Base-by-base conservation (phyloP, 1,140 invertebrate genomes). In the Drosophila miranda region DNA sequence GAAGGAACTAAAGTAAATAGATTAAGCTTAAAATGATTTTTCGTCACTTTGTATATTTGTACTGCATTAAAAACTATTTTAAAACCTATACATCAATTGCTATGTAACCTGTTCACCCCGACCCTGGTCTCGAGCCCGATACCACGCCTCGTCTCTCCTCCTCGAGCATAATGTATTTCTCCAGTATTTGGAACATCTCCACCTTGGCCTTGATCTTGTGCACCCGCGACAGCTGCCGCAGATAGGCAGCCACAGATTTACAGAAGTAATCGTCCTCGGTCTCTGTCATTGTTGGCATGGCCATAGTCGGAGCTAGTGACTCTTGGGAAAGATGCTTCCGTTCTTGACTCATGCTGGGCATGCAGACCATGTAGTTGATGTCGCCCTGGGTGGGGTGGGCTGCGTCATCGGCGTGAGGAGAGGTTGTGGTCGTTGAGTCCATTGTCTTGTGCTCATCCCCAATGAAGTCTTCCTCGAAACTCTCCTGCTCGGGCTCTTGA, bases 161-260 rank as follows among this genome's bases (percentile, higher is more conserved):
- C 34, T 90, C 89, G 2, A 90, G 44, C 45, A 87, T 61, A 58
- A 90, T 90, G 59, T 87, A 90, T 53, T 90, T 90, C 46, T 90
- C 89, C 21, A 90, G 52, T 46, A 90, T 88, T 52, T 90, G 89
- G 57, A 84, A 90, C 79, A 90, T 89, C 55, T 90, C 89, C 23
- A 90, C 88, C 64, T 90, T 87, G n/a, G 89, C 89, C 49, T 90
- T 90, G 42, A 90, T 90, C 44, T 90, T 90, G 49, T 90, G 82
- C 2, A 81, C 74, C 2, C 84, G 78, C 11, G 89, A 89, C 13
- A 90, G 28, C 50, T 90, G 81, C 6, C 78, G 74, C 56, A 90
- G 50, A 57, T 90, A 89, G 4, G 63, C 72, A 1, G 81, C 81
- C 23, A 90, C 74, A 0, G 84, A 83, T 55, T 90, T 90, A 49